Percentiles rank a stretch among this genome's conserved stretches.
phyloP scores from a whole-genome alignment of 2,113 vertebrate genomes.

The Isichthys henryi region DNA sequence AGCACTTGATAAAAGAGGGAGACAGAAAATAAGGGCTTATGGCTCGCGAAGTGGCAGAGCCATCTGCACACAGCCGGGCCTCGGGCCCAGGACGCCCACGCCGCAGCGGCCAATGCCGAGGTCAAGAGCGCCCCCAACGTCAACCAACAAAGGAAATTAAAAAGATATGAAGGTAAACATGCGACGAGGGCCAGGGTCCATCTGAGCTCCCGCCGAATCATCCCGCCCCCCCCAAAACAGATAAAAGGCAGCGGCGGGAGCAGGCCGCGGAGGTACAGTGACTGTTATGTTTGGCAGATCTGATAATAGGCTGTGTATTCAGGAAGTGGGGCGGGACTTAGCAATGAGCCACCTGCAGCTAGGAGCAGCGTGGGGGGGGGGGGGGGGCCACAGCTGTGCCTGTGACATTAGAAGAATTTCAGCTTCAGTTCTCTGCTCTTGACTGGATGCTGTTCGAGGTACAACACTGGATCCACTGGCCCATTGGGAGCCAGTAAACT shows the following conservation, averaged over 20 bases:
- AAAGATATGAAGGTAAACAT: conserved; percentile 21
- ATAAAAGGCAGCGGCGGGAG: conserved; percentile 39
- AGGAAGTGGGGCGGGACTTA: conserved; percentile 44
- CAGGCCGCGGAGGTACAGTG: conserved; percentile 37
- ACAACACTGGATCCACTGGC: background rate
- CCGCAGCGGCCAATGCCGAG: background rate
- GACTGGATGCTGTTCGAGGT: background rate
- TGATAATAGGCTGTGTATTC: conserved; percentile 33
- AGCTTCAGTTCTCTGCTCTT: conserved; percentile 26
- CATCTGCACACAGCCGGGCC: conserved; percentile 7
- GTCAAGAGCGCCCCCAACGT: background rate
- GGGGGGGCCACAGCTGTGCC: conserved; percentile 44
- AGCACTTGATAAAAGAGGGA: background rate
- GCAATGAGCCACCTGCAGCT: conserved; percentile 65
- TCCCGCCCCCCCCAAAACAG: conserved; percentile 20
- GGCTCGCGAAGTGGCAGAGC: background rate
- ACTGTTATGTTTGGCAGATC: conserved; percentile 62
- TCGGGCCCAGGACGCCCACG: conserved; percentile 1
- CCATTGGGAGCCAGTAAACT: background rate
- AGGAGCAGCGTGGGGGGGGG: conserved; percentile 31
- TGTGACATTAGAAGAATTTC: conserved; percentile 44
- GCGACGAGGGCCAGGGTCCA: conserved; percentile 17
- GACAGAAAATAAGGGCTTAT: conserved; percentile 10
- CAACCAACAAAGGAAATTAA: conserved; percentile 30
- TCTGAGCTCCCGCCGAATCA: conserved; percentile 22